A percentile compares a stretch with the other conserved stretches of the same genome.
phyloP scores from a whole-genome alignment of 2,113 vertebrate species.

The Myanophis thanlyinensis region DNA sequence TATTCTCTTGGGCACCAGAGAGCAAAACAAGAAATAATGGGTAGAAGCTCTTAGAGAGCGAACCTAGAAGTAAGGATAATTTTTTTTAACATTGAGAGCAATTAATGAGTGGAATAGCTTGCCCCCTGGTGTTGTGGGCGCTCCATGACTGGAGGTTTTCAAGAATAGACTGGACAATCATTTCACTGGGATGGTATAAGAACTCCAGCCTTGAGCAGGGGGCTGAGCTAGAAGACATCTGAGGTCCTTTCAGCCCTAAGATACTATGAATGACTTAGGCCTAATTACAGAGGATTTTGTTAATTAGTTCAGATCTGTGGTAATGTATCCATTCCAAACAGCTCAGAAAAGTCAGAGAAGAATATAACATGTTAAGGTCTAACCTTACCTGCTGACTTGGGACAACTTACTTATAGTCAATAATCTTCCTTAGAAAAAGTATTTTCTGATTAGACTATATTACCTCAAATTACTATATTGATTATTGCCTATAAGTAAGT shows the following conservation, averaged over 20 bases:
- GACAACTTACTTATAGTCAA: too few relatives aligned
- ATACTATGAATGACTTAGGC: neutral
- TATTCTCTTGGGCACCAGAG: neutral
- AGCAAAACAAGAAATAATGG: neutral
- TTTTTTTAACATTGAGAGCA: neutral
- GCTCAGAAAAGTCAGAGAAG: neutral
- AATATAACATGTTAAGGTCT: neutral
- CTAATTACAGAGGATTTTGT: neutral
- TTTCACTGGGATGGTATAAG: neutral
- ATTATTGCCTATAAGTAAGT: neutral
- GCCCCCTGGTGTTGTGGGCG: neutral
- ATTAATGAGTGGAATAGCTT: neutral
- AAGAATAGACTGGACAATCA: neutral
- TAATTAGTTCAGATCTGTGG: neutral
- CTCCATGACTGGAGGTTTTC: neutral
- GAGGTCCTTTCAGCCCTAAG: too few relatives aligned
- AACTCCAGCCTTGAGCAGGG: neutral
- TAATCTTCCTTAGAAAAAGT: neutral
- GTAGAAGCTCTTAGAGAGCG: neutral
- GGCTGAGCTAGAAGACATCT: neutral
- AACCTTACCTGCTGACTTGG: neutral
- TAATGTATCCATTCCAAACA: neutral
- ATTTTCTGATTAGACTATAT: neutral
- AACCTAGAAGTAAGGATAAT: neutral
- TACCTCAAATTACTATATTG: neutral